Base-by-base conservation (phyloP, 1,140 invertebrate species). In the Cecropterus lyciades region DNA sequence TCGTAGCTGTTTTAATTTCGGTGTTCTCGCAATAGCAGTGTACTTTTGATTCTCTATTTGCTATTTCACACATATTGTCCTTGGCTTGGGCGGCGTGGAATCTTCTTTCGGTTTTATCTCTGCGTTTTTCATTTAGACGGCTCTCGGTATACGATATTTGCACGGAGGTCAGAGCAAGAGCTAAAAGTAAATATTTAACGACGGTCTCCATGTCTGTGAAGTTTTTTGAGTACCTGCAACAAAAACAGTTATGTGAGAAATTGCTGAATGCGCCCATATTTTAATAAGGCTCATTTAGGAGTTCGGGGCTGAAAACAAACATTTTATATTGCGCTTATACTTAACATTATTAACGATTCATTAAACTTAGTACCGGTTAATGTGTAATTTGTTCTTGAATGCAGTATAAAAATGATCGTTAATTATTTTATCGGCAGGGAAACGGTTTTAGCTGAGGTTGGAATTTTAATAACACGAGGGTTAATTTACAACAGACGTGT, bases 11-110 rank as follows among this genome's bases (percentile, higher is more conserved):
- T 73, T 87, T 92, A 48, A 84, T 56, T 53, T 84, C 80, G 16
- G 83, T 86, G 24, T 83, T 89, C 70, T 91, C 87, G 65, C 92
- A 93, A 62, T 93, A 93, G 70, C 92, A 93, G 66, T 93, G 92
- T 13, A 93, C 88, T 83, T 91, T 91, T 0, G 87, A 88, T 64
- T 92, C 85, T 69, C 91, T 82, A 65, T 93, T 84, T 27, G 86
- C 77, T 64, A 87, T 92, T 71, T 92, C 87, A 75, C 92, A 93
- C 71, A 92, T 87, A 69, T 93, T 93, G 67, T 89, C 85, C 75
- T 86, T 88, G 53, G 75, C 72, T 70, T 84, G 82, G 17, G 75
- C 75, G 33, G 75, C 68, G 56, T 89, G 82, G 70, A 83, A 79
- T 73, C 84, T 82, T 57, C 88, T 84, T 71, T 89, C 87, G 63